Base-by-base conservation (phyloP, 2,113 vertebrate genomes). In the Hippoglossus stenolepis region DNA sequence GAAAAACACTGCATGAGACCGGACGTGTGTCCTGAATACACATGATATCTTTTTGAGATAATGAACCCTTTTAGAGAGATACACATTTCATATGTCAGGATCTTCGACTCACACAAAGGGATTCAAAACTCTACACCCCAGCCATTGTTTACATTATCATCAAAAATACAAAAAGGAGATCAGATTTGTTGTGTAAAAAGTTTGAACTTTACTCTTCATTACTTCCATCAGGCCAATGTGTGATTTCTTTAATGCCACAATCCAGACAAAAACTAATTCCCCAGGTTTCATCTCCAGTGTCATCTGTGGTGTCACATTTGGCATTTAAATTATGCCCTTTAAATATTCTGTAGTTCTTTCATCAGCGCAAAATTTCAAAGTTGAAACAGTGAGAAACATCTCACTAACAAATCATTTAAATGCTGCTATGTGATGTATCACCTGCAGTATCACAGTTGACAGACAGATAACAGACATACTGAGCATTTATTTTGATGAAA, bases 321-420 rank as follows among this genome's bases (percentile, higher is more conserved):
- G 12, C 21, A 62, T 68, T 70, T 53, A 56, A 15, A 47, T 64
- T 13, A 23, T 63, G 66, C 13, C 75, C 51, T 77, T 70, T 77
- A 63, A 56, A 58, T 64, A 57, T 47, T 38, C 58, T 17, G 31
- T 20, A n/a, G 11, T 18, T 43, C 26, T 21, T 31, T 60, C 7
- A 31, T 38, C 58, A 61, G 43, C 18, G 2, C 18, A 47, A 47
- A 38, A 63, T 53, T 69, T 68, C 3, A 51, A 49, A 60, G 26
- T 23, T 59, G 9, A 20, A 17, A 75, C 12, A 53, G 15, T 13
- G 28, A 54, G 21, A n/a, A 51, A 61, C 2, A 54, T 5, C 17
- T 43, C 17, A 4, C 14, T 28, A 14, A 56, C 31, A 62, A 28
- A 11, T 45, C 45, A 26, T 62, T 23, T 53, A n/a, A 69, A 56